These are phyloP conservation scores for Centrocercus urophasianus DNA, from an alignment of 2,113 vertebrate species.

Conservation along the genomic window DNA sequence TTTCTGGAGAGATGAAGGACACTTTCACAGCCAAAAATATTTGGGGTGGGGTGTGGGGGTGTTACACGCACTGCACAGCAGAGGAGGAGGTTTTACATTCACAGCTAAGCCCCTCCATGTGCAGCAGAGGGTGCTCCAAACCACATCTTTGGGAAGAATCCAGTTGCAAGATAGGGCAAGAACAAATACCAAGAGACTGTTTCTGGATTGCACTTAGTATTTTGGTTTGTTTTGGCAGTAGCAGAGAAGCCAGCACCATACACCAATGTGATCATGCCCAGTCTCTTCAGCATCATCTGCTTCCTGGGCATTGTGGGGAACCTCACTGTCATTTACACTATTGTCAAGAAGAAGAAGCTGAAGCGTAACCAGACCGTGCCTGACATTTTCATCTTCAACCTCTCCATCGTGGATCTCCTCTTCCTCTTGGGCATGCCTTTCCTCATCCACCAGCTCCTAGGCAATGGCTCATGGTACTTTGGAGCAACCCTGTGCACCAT, in stretches of 20 bases:
- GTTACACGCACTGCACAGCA: not conserved
- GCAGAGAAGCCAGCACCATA: constrained; percentile 61
- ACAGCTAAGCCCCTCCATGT: not conserved
- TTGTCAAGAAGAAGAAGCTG: constrained; percentile 85
- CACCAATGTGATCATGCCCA: constrained; percentile 80
- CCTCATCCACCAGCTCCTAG: constrained; percentile 88
- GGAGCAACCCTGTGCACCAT: constrained; percentile 84
- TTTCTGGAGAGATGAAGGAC: not conserved
- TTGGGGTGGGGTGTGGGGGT: not conserved
- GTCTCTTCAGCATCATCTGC: constrained; percentile 87
- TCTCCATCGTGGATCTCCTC: constrained; percentile 86
- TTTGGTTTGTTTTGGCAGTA: constrained; percentile 60
- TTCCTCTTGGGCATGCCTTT: constrained; percentile 90
- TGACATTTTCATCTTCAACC: constrained; percentile 88
- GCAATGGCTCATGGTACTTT: constrained; percentile 86
- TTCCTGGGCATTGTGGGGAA: constrained; percentile 86
- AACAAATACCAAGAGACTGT: not conserved
- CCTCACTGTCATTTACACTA: constrained; percentile 87
- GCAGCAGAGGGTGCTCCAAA: not conserved
- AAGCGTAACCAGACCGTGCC: constrained; percentile 84
- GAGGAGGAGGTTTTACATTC: not conserved
- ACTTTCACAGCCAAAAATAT: not conserved
- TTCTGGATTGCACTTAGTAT: not conserved
- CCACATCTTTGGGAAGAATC: not conserved
- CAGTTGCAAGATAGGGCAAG: not conserved